phyloP scores from a whole-genome alignment of 2,888 invertebrate genomes.

The Silvanus unidentatus region DNA sequence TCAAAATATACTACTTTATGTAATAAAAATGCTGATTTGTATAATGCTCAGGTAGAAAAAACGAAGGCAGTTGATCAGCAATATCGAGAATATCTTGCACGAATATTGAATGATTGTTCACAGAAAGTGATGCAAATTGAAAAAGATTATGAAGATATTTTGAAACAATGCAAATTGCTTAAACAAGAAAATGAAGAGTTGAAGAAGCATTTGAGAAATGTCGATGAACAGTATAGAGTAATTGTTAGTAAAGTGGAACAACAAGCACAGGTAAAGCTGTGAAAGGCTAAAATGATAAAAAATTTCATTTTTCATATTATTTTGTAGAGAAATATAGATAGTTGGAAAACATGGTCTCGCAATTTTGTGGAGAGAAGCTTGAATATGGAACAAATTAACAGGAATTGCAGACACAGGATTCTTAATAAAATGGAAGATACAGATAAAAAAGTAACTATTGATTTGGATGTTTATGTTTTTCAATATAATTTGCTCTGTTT shows the following conservation, averaged over 20 bases:
- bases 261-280: slow-evolving; percentile 19
- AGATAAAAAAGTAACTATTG: slow-evolving; percentile 24
- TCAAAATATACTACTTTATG: slow-evolving; percentile 27
- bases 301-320: neutral
- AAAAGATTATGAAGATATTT: slow-evolving; percentile 21
- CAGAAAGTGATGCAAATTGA: slow-evolving; percentile 27
- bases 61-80: slow-evolving; percentile 28
- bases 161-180: slow-evolving; percentile 3
- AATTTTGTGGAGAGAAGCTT: slow-evolving; percentile 23
- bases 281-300: neutral
- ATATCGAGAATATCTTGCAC: slow-evolving; percentile 28
- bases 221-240: slow-evolving; percentile 18
- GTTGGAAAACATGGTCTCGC: slow-evolving; percentile 24
- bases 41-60: slow-evolving; percentile 26
- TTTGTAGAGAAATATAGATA: slow-evolving; percentile 22
- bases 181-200: neutral
- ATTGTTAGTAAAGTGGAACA: slow-evolving; percentile 17
- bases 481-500: slow-evolving; percentile 3
- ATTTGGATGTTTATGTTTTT: neutral
- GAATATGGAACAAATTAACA: slow-evolving; percentile 26
- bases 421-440: slow-evolving; percentile 19
- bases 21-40: slow-evolving; percentile 19
- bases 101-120: slow-evolving; percentile 29
- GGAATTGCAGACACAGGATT: slow-evolving; percentile 22
- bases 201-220: slow-evolving; percentile 10